Base-by-base conservation (phyloP, 2,888 invertebrate genomes). In the Euzophera pinguis region DNA sequence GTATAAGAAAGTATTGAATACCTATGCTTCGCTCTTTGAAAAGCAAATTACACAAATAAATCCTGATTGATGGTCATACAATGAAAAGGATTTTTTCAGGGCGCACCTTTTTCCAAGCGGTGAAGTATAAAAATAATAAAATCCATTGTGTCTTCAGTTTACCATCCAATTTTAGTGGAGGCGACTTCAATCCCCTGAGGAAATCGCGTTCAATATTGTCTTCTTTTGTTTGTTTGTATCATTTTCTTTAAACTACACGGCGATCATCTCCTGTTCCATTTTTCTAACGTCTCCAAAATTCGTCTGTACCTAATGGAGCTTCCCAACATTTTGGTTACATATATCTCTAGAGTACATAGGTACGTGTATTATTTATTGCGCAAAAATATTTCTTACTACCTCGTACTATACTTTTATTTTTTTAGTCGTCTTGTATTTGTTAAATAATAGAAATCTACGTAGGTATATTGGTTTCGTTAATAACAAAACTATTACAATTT, bases 141-240 rank as follows among this genome's bases (percentile, higher is more conserved):
- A 72, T 62, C 75, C 66, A 75, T 77, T 75, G 73, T 75, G 65
- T 75, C 73, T 76, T 79, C 72, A 77, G 78, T 78, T 80, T 77
- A 71, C 78, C 73, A 73, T 77, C 77, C 80, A 82, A 81, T 83
- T 83, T 81, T 75, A 75, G 77, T 71, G 60, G 64, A 72, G 71
- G 70, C 73, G 75, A 78, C 73, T 77, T 70, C 73, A 75, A 80
- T 77, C 70, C 84, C 75, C 82, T 49, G 59, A 78, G 79, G 82
- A 81, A 84, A 84, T 81, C 76, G 73, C 53, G 66, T 65, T 76
- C 78, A 76, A 82, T 81, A 80, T 79, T 76, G 80, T 73, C 71
- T 67, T 51, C 60, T 69, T 74, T 76, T 67, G 70, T 78, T 75
- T 78, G 74, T 75, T 73, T 74, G 71, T 72, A 63, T 74, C 65